These are phyloP conservation scores for Malurus leucopterus DNA, from an alignment of 2,797 vertebrate genomes.

Conservation along the genomic window DNA sequence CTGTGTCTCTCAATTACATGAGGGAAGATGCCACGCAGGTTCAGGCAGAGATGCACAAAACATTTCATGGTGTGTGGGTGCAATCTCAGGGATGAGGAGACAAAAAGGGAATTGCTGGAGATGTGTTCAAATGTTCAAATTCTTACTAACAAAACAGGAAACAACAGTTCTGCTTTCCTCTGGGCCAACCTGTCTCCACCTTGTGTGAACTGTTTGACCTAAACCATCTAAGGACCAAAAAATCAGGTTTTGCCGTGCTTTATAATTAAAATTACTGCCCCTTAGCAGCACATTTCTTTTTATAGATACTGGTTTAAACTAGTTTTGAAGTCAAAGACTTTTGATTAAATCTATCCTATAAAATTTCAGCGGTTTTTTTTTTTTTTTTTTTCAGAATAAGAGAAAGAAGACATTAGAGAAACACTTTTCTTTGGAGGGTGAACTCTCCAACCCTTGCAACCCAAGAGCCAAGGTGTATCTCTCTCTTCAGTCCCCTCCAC, in stretches of 20 bases:
- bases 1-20: not conserved
- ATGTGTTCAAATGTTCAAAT: not conserved
- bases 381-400: not conserved
- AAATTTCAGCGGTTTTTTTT: not conserved
- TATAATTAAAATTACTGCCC: not conserved
- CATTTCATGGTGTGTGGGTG: not conserved
- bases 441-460: not conserved
- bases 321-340: not conserved
- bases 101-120: not conserved
- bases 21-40: not conserved
- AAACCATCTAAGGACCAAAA: not conserved
- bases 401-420: not conserved
- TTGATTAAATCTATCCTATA: not conserved
- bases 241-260: not conserved
- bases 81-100: not conserved
- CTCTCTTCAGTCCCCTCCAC: not conserved
- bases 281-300: not conserved
- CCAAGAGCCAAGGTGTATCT: not conserved
- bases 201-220: not conserved
- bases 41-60: not conserved
- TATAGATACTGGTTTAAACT: not conserved
- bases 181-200: not conserved
- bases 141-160: not conserved
- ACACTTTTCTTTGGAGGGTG: fast-evolving
- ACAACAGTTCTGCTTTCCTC: not conserved